Base-by-base conservation (phyloP, 2,888 invertebrate genomes). In the Ectemnius lituratus region DNA sequence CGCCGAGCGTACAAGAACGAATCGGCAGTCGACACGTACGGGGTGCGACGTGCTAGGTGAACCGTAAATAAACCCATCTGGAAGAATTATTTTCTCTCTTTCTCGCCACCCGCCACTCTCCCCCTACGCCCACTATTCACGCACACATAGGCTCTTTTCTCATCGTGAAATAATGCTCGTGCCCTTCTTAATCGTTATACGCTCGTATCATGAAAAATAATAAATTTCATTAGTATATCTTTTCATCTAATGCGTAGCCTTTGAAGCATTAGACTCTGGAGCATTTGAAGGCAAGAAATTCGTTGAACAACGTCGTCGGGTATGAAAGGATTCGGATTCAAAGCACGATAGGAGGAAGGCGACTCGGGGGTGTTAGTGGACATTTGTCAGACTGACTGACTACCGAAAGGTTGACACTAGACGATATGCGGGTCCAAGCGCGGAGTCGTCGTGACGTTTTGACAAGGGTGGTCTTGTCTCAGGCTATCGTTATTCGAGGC, bases 391-490 rank as follows among this genome's bases (percentile, higher is more conserved):
- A 74, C 78, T 81, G 73, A 70, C 69, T 74, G 68, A 60, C 70
- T 70, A 70, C 57, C 58, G 62, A 70, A 68, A 70, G 73, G 73
- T 72, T 74, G 83, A 81, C 83, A 79, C 75, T 71, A 70, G 67
- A 76, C 79, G 80, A 85, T 83, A 85, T 82, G 81, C 83, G 81
- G 82, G 81, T 73, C 77, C 75, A 60, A 76, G 70, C 70, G 72
- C 70, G 75, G 81, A 84, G 76, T 86, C 83, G 79, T 84, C 80
- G 75, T 79, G 86, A 86, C 86, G 78, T 81, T 84, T 85, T 79
- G 81, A 79, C 82, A 83, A 84, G 86, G 84, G 83, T 84, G 82
- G 73, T 76, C 80, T 75, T 72, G 73, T 76, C 80, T 75, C 73
- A 67, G 78, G 77, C 80, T 80, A 79, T 85, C 81, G 80, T 85